A percentile compares a stretch with the other conserved stretches of the same genome.
phyloP scores from a whole-genome alignment of 2,888 invertebrate species.

The Pelosia muscerda region DNA sequence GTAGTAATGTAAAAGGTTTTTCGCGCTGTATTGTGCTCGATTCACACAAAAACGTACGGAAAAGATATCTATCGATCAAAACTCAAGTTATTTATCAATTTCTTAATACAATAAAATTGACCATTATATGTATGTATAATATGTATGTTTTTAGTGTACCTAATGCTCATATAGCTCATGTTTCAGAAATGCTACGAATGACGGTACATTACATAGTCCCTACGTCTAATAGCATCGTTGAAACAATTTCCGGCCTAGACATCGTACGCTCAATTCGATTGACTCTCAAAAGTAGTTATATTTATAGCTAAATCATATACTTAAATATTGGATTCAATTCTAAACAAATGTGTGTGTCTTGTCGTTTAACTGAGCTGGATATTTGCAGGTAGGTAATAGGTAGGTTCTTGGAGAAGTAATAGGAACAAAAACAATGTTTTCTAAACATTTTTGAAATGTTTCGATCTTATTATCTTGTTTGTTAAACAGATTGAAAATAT shows the following conservation, averaged over 20 bases:
- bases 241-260: conserved; percentile 7
- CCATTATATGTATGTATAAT: too few relatives aligned
- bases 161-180: background rate
- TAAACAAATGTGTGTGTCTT: background rate
- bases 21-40: background rate
- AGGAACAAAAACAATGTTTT: too few relatives aligned
- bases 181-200: background rate
- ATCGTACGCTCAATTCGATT: background rate
- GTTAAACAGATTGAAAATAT: background rate
- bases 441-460: background rate
- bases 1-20: background rate
- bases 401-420: too few relatives aligned
- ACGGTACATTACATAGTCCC: background rate
- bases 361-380: background rate
- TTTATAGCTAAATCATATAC: background rate
- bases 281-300: background rate
- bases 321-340: too few relatives aligned
- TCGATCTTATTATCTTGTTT: background rate
- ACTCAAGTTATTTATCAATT: conserved; percentile 12
- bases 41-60: background rate
- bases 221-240: background rate
- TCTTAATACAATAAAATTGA: conserved; percentile 7
- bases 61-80: background rate
- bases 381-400: too few relatives aligned
- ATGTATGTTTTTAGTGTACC: too few relatives aligned